These are phyloP conservation scores for Scaptomyza parva DNA, from an alignment of 2,888 invertebrate genomes.

Conservation along the genomic window DNA sequence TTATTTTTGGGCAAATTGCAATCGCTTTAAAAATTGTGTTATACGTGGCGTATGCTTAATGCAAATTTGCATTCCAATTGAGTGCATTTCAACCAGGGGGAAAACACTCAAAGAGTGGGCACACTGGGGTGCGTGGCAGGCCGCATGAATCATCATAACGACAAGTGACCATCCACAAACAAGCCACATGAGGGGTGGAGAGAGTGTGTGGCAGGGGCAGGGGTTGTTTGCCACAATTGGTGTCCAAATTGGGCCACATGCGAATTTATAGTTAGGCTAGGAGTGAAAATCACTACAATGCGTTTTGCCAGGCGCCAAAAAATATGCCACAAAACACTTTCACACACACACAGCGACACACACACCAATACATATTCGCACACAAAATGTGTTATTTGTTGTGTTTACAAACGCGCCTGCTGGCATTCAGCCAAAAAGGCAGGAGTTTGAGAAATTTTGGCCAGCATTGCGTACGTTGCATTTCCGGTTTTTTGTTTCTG, in stretches of 20 bases:
- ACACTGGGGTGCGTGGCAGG: constrained; percentile 51
- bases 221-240: constrained; percentile 27
- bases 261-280: constrained; percentile 70
- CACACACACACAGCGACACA: constrained; percentile 18
- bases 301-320: constrained; percentile 63
- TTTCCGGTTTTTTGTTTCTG: constrained; percentile 52
- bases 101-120: constrained; percentile 51
- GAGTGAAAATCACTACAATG: constrained; percentile 58
- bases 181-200: constrained; percentile 32
- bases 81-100: constrained; percentile 45
- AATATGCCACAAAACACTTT: constrained; percentile 61
- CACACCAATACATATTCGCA: constrained; percentile 21
- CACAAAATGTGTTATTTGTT: constrained; percentile 70
- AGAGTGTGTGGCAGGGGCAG: neutral
- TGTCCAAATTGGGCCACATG: constrained; percentile 37
- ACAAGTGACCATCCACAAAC: constrained; percentile 65
- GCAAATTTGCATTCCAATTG: constrained; percentile 68
- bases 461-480: constrained; percentile 61
- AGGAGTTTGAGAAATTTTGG: constrained; percentile 39
- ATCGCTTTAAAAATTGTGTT: constrained; percentile 29
- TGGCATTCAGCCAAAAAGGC: constrained; percentile 46
- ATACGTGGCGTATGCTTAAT: constrained; percentile 44
- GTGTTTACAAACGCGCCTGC: constrained; percentile 69
- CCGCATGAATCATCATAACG: constrained; percentile 73
- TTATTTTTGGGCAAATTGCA: neutral